Evolutionary conservation across 2,113 vertebrate genomes (phyloP), one percentile per base, ranked within the genome.

Genomic region (Actenoides lindsayi): DNA sequence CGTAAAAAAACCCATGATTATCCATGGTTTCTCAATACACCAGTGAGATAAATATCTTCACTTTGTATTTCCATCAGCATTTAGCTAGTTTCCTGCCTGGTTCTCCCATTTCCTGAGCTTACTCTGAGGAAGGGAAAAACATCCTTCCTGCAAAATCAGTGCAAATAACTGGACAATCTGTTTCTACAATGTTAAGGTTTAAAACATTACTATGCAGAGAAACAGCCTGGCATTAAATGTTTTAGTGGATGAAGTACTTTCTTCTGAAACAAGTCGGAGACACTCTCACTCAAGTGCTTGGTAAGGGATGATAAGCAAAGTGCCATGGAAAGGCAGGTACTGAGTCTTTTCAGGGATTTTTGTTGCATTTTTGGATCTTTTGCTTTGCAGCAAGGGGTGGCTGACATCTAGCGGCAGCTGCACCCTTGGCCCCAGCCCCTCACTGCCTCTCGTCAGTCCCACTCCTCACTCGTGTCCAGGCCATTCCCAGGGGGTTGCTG

Each of bases 41-140:
- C 11, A 41, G 20, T 5, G 2, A 77, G 30, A 73, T 35, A 91
- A 94, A 83, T 94, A 92, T 89, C 92, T 97, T 97, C 71, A 91
- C 96, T 96, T 97, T 93, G 16, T 86, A 91, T 97, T 97, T 97
- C 76, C 96, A 97, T 95, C 96, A 96, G 91, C n/a, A 0, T 96
- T 98, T 96, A 97, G 95, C 93, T 95, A 60, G 94, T 96, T 98
- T 98, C 98, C 98, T 98, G 96, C 96, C 93, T 71, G 93, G 21
- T 97, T 97, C 95, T 89, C 95, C 96, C 96, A 96, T 97, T 98
- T 98, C 98, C 97, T 98, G 97, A 97, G 82, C 95, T 97, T 96
- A 81, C 84, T 96, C 95, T 91, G 90, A 97, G 97, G 94, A 97
- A 97, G 87, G 9, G 82, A 74, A 97, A 97, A 98, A 98, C 97